Base-by-base conservation (phyloP, 2,113 vertebrate species). In the Macquaria ambigua region DNA sequence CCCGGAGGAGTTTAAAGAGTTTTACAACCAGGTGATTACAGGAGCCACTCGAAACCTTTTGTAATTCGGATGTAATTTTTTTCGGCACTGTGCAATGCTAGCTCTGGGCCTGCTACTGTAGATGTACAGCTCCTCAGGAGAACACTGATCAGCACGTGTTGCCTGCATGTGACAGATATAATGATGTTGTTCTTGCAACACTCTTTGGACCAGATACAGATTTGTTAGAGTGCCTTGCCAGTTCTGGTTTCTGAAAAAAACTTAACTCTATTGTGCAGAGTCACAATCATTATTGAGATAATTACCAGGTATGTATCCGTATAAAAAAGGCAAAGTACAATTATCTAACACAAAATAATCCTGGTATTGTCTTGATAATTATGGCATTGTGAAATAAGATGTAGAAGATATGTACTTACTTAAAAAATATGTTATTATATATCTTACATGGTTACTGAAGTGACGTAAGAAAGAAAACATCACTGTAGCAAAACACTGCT, bases 1-100 rank as follows among this genome's bases (percentile, higher is more conserved):
- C 11, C 95, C 95, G 0, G 92, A 95, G 66, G 94, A 93, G 8
- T 95, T 95, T 68, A 93, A 91, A 34, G 95, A 95, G 74, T 94
- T 95, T 79, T 95, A 94, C 84, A 95, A 95, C 83, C 95, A 91
- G 82, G 89, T 90, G 8, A 77, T 8, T 20, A 16, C 4, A 48
- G 20, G 12, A 5, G 50, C n/a, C 23, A 1, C 15, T 77, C 31
- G 20, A 5, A 55, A 14, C 1, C 10, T 18, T 18, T 20, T 18
- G 67, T 6, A 12, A 7, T 52, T 6, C 8, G 21, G 39, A 7
- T 39, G 3, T 39, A 37, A n/a, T 3, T 46, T 6, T 25, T 55
- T 16, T 23, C 8, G 2, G 18, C 48, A 5, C 4, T 0, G 1
- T 46, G 41, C 41, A 28, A 14, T 46, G 23, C 41, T 25, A n/a